Evolutionary conservation across 2,888 invertebrate genomes (phyloP).

Genomic region (Xylota segnis): DNA sequence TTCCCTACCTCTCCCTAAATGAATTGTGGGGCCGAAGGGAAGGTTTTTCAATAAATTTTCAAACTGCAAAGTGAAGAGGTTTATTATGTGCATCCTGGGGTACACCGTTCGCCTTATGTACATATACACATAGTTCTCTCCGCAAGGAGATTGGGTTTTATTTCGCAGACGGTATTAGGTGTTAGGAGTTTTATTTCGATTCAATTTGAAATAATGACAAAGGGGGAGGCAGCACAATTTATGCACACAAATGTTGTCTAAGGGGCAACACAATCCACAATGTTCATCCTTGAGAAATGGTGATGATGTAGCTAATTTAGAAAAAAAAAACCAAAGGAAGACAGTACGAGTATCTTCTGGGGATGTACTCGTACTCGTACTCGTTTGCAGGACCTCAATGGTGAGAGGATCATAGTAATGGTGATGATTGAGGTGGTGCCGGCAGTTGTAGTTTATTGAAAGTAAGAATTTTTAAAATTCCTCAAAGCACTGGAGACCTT

Average conservation of each 20-base stretch:
- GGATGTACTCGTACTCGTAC: background rate
- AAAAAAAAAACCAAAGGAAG: slow-evolving; percentile 1
- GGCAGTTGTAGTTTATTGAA: background rate
- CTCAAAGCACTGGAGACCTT: background rate
- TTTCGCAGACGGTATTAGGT: slow-evolving; percentile 64
- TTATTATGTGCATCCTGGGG: slow-evolving; percentile 60
- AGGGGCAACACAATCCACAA: slow-evolving; percentile 15
- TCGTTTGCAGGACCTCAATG: background rate
- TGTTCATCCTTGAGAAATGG: slow-evolving; percentile 57
- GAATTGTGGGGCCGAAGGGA: slow-evolving; percentile 60
- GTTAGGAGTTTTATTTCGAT: slow-evolving; percentile 72
- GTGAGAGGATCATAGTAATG: slow-evolving; percentile 14
- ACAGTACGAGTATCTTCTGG: slow-evolving; percentile 11
- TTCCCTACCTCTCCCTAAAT: slow-evolving; percentile 33
- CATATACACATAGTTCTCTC: slow-evolving; percentile 2
- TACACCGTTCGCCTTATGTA: background rate
- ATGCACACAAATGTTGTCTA: slow-evolving; percentile 28
- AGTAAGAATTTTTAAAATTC: background rate
- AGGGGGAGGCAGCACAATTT: slow-evolving; percentile 25
- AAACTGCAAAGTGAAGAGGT: slow-evolving; percentile 67
- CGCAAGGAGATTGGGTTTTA: slow-evolving; percentile 34
- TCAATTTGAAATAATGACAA: slow-evolving; percentile 74
- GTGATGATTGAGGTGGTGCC: background rate
- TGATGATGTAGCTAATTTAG: slow-evolving; percentile 67
- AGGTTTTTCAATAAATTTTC: slow-evolving; percentile 68